Percentiles rank a stretch among this genome's conserved stretches.
Evolutionary conservation across 2,113 vertebrate species (phyloP).

Genomic region (Nothoprocta pentlandii): DNA sequence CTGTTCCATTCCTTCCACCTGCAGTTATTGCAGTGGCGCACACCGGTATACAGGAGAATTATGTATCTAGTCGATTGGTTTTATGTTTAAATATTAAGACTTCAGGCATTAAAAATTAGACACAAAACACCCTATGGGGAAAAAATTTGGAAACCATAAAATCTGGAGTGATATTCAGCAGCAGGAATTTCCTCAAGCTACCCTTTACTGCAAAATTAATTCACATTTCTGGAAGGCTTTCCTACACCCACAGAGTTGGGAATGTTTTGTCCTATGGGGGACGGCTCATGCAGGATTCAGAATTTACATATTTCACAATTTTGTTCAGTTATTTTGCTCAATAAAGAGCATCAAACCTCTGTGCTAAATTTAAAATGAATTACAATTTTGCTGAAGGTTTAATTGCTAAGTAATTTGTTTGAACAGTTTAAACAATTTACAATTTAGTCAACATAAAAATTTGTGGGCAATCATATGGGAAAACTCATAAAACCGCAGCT

Average conservation of each 20-base stretch:
- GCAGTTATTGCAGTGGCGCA: conserved; percentile 10
- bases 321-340: conserved; percentile 79
- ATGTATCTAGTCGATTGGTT: conserved; percentile 18
- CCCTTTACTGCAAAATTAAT: conserved; percentile 71
- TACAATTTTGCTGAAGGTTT: conserved; percentile 87
- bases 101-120: conserved; percentile 55
- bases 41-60: conserved; percentile 13
- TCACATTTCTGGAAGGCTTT: conserved; percentile 71
- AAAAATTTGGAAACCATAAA: conserved; percentile 65
- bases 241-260: conserved; percentile 52
- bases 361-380: conserved; percentile 87
- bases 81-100: conserved; percentile 70
- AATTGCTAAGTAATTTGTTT: conserved; percentile 90
- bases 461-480: conserved; percentile 93
- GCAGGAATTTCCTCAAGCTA: conserved; percentile 70
- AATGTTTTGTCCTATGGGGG: conserved; percentile 77
- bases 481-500: conserved; percentile 95
- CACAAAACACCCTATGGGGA: conserved; percentile 48
- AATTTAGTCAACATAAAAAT: conserved; percentile 94
- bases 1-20: background rate
- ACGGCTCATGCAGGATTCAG: conserved; percentile 64
- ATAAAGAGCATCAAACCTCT: conserved; percentile 82
- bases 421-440: conserved; percentile 89
- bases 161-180: conserved; percentile 59
- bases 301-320: conserved; percentile 83